Evolutionary conservation across 2,797 vertebrate genomes (phyloP).

Genomic region (Hypotaenidia philippensis): DNA sequence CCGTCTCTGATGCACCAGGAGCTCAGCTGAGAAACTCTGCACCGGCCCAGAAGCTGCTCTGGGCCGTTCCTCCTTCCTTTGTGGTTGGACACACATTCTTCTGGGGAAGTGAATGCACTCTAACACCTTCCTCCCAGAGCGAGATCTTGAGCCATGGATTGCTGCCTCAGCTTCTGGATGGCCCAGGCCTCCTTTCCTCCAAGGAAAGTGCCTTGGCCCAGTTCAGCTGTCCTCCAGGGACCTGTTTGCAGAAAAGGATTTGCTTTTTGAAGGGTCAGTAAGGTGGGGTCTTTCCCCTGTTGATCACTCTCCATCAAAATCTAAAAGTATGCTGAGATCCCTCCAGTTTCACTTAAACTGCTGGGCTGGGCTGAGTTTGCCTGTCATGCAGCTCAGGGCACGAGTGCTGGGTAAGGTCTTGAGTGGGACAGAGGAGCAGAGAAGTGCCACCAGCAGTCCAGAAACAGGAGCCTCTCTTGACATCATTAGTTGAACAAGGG

Average conservation of each 20-base stretch:
- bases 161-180: constrained; percentile 54
- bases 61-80: background rate
- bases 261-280: background rate
- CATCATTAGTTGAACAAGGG: background rate
- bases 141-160: background rate
- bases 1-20: background rate
- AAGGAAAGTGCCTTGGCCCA: background rate
- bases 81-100: constrained; percentile 36
- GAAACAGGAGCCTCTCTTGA: background rate
- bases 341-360: background rate
- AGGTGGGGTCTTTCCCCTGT: background rate
- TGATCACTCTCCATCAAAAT: background rate
- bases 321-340: background rate
- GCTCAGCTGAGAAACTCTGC: background rate
- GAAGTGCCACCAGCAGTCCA: background rate
- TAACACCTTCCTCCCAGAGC: constrained; percentile 47
- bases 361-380: background rate
- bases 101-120: background rate
- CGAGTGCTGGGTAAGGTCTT: background rate
- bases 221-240: background rate
- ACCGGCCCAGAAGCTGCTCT: background rate
- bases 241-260: background rate
- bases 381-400: background rate
- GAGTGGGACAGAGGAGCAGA: background rate
- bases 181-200: background rate